Base-by-base conservation (phyloP, 2,888 invertebrate genomes). In the Drosophila maculinotata region DNA sequence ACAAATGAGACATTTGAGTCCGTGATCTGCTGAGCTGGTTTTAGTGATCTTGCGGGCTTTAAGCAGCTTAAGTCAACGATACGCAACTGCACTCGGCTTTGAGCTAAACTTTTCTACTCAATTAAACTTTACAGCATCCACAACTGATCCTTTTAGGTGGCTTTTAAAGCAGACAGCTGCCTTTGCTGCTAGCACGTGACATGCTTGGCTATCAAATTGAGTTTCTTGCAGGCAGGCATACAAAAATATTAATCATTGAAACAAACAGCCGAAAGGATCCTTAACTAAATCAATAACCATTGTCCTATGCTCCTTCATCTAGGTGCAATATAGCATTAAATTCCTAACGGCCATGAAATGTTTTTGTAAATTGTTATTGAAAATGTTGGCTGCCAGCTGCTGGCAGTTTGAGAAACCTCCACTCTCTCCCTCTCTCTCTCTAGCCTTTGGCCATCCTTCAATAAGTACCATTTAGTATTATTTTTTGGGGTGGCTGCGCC, bases 281-380 rank as follows among this genome's bases (percentile, higher is more conserved):
- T 49, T 52, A 72, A 58, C 64, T 52, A 78, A 79, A 78, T 83
- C 83, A 82, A 83, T 28, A 49, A 3, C 23, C 53, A 52, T 74
- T 71, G 57, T 48, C 45, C 42, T 57, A 59, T 67, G 53, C 57
- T 66, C 48, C 48, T 57, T 45, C 39, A 45, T 47, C 66, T 75
- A 77, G 83, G 87, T 79, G 88, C 73, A 60, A 44, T 23, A n/a
- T 5, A 12, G 17, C 14, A 5, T 20, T 12, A 0, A 75, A 63
- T 80, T 73, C 79, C 63, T 72, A 76, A 76, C 62, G 82, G 59
- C 69, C 85, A 35, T 85, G 86, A 73, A 75, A 81, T 70, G 52
- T 36, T 39, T 30, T 58, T 56, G 38, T 12, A 33, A 70, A 17
- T 64, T 66, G 62, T 39, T 63, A 69, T 71, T 56, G 51, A 66